phyloP scores from a whole-genome alignment of 1,140 invertebrate genomes.

The Drosophila equinoxialis region DNA sequence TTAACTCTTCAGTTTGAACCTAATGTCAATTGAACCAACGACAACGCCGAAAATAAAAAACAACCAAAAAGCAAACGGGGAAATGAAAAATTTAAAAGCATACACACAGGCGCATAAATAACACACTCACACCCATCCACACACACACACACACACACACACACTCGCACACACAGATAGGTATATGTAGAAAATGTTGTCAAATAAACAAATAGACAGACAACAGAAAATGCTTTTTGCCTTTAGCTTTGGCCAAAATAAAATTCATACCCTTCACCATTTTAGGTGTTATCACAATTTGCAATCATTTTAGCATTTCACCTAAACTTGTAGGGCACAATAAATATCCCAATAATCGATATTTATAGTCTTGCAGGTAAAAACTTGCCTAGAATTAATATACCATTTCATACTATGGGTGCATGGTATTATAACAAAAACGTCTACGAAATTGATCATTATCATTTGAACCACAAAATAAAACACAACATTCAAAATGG shows the following conservation, averaged over 20 bases:
- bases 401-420: too few species aligned
- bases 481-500: too few species aligned
- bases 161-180: background rate
- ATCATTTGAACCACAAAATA: too few species aligned
- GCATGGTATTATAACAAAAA: too few species aligned
- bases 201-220: constrained; percentile 69
- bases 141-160: too few species aligned
- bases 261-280: background rate
- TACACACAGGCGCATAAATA: constrained; percentile 33
- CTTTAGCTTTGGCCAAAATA: constrained; percentile 28
- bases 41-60: background rate
- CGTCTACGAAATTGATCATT: too few species aligned
- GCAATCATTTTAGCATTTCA: background rate
- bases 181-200: constrained; percentile 59
- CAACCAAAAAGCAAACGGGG: constrained; percentile 23
- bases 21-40: constrained; percentile 12
- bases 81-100: constrained; percentile 63
- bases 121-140: constrained; percentile 20
- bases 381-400: too few species aligned
- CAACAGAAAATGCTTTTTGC: constrained; percentile 54
- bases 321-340: too few species aligned
- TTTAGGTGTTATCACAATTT: background rate
- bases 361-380: too few species aligned
- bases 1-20: constrained; percentile 10
- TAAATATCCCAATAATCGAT: too few species aligned